Conservation (phyloP, 2,113 vertebrate species). For the Takifugu flavidus region DNA sequence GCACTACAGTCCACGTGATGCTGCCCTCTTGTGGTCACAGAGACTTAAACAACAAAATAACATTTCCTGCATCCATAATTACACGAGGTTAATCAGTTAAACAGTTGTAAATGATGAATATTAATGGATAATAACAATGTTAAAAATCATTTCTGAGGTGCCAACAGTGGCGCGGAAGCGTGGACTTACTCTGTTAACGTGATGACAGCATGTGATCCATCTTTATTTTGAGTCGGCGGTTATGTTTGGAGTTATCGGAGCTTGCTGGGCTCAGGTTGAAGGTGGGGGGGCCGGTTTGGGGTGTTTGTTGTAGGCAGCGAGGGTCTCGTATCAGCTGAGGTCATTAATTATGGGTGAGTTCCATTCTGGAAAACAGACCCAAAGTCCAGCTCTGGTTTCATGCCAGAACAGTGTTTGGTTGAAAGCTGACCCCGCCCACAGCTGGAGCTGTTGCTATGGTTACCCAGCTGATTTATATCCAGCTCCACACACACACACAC, state of each 20-base stretch:
- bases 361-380: constrained; percentile 55
- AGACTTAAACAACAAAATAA: no score
- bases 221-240: no score
- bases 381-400: constrained; percentile 38
- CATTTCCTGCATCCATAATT: no score
- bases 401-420: constrained; percentile 41
- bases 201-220: no score
- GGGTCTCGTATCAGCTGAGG: constrained; percentile 18
- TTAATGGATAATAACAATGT: no score
- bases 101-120: no score
- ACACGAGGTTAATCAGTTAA: no score
- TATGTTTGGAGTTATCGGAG: neutral
- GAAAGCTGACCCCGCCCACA: constrained; percentile 54
- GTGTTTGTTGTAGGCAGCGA: neutral
- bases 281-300: neutral
- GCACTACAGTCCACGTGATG: neutral
- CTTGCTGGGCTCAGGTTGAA: neutral
- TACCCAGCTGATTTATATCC: constrained; percentile 37
- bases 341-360: constrained; percentile 57
- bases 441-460: constrained; percentile 35
- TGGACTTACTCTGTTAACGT: neutral
- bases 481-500: neutral
- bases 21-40: constrained; percentile 35
- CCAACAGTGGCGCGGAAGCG: no score
- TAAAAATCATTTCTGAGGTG: no score